Conservation (phyloP, 2,888 invertebrate species). For the Agrenia bidenticulata region DNA sequence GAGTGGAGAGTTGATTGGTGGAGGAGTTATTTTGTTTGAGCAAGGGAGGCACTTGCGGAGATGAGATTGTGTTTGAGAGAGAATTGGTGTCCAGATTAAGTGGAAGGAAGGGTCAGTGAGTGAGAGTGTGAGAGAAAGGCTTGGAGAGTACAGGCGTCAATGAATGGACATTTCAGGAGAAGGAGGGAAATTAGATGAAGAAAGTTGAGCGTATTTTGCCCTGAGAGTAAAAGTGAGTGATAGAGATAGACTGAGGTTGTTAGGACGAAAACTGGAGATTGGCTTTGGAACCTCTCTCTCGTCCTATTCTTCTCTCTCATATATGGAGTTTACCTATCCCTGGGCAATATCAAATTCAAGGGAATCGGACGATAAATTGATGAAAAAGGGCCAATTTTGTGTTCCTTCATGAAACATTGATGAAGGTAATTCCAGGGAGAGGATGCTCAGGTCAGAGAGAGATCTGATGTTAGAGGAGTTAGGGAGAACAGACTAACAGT, state of each 20-base stretch:
- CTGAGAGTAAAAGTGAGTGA: slow-evolving; percentile 7
- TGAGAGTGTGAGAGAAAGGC: slow-evolving; percentile 15
- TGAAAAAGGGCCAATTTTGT: slow-evolving; percentile 54
- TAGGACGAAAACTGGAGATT: slow-evolving; percentile 5
- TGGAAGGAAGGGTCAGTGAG: slow-evolving; percentile 4
- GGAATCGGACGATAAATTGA: slow-evolving; percentile 54
- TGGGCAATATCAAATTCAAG: slow-evolving; percentile 49
- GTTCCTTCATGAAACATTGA: slow-evolving; percentile 52
- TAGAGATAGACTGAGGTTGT: slow-evolving; percentile 18
- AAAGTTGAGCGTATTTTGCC: slow-evolving; percentile 4
- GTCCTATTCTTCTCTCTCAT: background rate
- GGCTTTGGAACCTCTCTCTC: background rate
- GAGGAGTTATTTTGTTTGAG: no score
- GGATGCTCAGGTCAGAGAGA: slow-evolving; percentile 19
- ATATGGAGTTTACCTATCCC: slow-evolving; percentile 36
- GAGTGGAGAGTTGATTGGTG: no score
- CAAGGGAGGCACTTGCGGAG: no score
- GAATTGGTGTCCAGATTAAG: no score
- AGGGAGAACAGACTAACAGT: slow-evolving; percentile 4
- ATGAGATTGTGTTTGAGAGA: no score
- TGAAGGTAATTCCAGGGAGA: slow-evolving; percentile 50
- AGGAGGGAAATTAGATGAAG: slow-evolving; percentile 3
- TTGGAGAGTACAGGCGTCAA: background rate
- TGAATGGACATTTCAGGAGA: slow-evolving; percentile 11
- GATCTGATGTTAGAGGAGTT: slow-evolving; percentile 1